Conservation (phyloP, 2,113 vertebrate genomes). For the Glaucomys volans region DNA sequence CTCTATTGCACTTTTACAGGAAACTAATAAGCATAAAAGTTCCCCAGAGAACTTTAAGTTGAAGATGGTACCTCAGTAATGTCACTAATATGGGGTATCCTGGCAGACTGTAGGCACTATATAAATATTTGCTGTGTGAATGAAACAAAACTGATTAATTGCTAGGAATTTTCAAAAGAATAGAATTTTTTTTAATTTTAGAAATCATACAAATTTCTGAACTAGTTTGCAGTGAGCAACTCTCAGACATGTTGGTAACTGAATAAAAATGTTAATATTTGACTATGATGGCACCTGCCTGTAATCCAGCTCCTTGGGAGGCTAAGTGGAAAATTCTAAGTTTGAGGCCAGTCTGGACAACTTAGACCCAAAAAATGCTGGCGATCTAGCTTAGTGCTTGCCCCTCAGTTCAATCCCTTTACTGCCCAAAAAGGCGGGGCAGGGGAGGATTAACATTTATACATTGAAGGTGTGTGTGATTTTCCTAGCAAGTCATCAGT, state of each 20-base stretch:
- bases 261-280: slow-evolving; percentile 39
- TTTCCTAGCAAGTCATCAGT: neutral
- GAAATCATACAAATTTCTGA: slow-evolving; percentile 36
- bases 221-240: neutral
- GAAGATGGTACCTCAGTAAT: neutral
- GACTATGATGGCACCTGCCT: neutral
- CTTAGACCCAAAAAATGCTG: neutral
- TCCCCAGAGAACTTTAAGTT: neutral
- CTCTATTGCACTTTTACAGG: neutral
- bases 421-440: neutral
- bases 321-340: neutral
- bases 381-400: neutral
- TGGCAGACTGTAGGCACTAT: neutral
- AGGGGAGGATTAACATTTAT: neutral
- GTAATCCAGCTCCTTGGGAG: neutral
- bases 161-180: slow-evolving; percentile 24
- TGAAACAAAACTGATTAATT: slow-evolving; percentile 45
- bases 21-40: neutral
- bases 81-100: neutral
- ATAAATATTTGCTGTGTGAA: neutral
- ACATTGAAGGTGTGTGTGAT: neutral
- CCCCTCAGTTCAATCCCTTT: neutral
- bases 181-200: neutral
- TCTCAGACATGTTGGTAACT: neutral
- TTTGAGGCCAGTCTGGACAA: neutral